Percentiles rank a stretch among this genome's conserved stretches.
Conservation (phyloP, 2,113 vertebrate genomes). For the Platycercus adscitus region DNA sequence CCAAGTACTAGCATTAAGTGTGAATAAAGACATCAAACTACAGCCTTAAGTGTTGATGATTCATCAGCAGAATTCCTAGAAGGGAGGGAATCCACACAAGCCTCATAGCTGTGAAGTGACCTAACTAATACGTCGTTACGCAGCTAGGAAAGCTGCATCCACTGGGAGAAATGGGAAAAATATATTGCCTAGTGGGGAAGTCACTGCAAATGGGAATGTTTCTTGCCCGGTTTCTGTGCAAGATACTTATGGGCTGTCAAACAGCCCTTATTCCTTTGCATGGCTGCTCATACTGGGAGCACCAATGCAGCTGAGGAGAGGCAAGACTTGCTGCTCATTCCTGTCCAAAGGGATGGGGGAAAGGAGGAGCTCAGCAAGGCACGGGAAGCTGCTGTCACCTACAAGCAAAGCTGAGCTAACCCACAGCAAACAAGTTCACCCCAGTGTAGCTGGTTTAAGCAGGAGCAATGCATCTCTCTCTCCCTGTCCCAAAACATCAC, state of each 20-base stretch:
- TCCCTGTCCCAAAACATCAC: neutral
- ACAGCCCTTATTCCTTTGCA: neutral
- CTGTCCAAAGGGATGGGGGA: neutral
- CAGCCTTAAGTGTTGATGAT: constrained; percentile 19
- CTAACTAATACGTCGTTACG: neutral
- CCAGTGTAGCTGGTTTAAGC: neutral
- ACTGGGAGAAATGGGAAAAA: neutral
- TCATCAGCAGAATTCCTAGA: constrained; percentile 52
- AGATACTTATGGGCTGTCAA: neutral
- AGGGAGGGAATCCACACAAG: constrained; percentile 30
- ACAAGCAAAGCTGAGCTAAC: neutral
- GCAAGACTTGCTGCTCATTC: neutral
- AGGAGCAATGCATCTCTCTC: neutral
- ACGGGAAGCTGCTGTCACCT: neutral
- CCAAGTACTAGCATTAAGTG: constrained; percentile 47
- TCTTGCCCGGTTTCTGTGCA: neutral
- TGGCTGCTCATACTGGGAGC: fast-evolving
- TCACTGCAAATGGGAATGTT: neutral
- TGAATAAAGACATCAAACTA: constrained; percentile 67
- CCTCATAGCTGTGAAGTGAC: constrained; percentile 54
- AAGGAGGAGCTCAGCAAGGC: neutral
- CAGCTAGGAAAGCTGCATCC: constrained; percentile 3
- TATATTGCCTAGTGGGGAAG: neutral
- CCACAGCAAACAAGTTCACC: neutral
- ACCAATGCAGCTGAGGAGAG: neutral